A percentile compares a stretch with the other conserved stretches of the same genome.
phyloP scores from a whole-genome alignment of 2,113 vertebrate genomes.

The Melanocharis versteri region DNA sequence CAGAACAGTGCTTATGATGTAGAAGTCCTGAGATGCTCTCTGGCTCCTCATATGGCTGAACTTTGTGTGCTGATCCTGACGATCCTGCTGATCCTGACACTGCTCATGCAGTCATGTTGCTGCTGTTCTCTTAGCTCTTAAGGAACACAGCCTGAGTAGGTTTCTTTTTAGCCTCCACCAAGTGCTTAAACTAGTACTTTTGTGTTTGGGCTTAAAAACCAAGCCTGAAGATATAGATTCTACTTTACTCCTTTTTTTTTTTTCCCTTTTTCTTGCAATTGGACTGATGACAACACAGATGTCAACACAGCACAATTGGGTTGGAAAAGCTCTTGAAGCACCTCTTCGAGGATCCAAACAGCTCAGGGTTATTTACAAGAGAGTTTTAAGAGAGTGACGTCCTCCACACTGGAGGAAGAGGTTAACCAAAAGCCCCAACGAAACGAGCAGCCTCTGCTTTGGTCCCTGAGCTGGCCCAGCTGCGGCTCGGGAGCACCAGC shows the following conservation, averaged over 20 bases:
- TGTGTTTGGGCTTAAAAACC: constrained; percentile 19
- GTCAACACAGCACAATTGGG: not conserved
- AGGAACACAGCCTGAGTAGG: not conserved
- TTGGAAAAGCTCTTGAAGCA: not conserved
- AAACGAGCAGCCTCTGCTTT: not conserved
- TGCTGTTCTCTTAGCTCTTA: not conserved
- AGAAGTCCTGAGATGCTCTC: not conserved
- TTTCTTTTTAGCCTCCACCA: constrained; percentile 23
- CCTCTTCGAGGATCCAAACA: not conserved
- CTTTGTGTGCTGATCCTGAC: not conserved
- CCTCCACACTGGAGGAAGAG: not conserved
- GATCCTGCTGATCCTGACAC: not conserved
- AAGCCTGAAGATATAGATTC: not conserved
- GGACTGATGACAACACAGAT: not conserved
- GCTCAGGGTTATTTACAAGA: not conserved
- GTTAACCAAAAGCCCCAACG: not conserved
- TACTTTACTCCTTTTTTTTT: not conserved
- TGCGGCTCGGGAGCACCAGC: not conserved
- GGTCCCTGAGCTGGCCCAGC: not conserved
- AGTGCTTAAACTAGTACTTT: not conserved
- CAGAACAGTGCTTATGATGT: not conserved
- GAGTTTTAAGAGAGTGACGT: not conserved
- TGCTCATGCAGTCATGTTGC: not conserved
- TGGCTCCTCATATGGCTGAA: not conserved
- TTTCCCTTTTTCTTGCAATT: not conserved